phyloP scores from a whole-genome alignment of 2,113 vertebrate species.

The Todiramphus chloris region DNA sequence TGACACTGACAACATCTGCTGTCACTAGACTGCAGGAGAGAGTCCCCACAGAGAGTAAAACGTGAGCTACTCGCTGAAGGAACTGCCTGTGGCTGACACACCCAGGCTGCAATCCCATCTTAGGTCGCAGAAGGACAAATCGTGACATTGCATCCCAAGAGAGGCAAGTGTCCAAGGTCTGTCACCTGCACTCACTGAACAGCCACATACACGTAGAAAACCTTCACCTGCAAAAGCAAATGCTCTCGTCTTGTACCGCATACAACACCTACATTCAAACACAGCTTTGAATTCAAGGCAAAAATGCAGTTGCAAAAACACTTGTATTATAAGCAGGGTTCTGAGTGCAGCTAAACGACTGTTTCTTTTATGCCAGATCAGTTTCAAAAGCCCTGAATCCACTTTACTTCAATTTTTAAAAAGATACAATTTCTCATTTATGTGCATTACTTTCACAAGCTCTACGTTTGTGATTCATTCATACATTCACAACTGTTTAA shows the following conservation, averaged over 20 bases:
- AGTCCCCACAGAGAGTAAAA: background rate
- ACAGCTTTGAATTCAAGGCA: background rate
- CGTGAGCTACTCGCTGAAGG: background rate
- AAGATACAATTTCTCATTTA: background rate
- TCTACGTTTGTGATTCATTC: background rate
- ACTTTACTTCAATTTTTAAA: background rate
- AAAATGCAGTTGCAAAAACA: background rate
- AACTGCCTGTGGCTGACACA: background rate
- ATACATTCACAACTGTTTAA: background rate
- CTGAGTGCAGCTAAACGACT: background rate
- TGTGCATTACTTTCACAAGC: background rate
- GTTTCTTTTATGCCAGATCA: background rate
- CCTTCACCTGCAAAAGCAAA: background rate
- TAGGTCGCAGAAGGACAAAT: background rate
- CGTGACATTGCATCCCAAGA: background rate
- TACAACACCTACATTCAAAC: background rate
- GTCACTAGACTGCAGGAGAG: background rate
- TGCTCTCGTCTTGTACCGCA: background rate
- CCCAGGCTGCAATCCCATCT: background rate
- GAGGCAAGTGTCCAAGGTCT: background rate
- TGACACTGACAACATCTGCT: background rate
- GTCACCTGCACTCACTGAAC: background rate
- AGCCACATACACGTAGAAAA: fast-evolving
- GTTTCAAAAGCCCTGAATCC: background rate
- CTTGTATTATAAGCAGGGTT: background rate